Percentiles rank a stretch among this genome's conserved stretches.
Evolutionary conservation across 2,113 vertebrate genomes (phyloP).

Genomic region (Cynoglossus semilaevis): DNA sequence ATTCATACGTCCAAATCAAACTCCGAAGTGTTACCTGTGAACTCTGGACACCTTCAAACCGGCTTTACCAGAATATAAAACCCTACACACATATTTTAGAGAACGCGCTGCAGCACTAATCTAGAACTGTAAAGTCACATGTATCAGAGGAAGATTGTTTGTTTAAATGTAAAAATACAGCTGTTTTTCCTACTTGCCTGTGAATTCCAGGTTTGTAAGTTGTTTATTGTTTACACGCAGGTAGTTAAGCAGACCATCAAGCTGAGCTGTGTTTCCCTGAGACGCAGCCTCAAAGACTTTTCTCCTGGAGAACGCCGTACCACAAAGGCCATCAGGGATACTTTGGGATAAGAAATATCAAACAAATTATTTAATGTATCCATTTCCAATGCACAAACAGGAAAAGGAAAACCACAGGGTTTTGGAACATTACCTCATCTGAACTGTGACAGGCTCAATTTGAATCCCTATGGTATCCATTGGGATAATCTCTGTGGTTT

Average conservation of each 20-base stretch:
- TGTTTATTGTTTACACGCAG: conserved; percentile 74
- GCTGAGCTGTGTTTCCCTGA: conserved; percentile 70
- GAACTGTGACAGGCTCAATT: too few species aligned
- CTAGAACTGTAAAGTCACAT: not conserved
- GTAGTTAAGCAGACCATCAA: conserved; percentile 79
- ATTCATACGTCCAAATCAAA: too few species aligned
- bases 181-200: conserved; percentile 56
- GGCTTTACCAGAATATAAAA: not conserved
- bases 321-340: not conserved
- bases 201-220: conserved; percentile 84
- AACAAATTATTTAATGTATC: not conserved
- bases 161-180: not conserved
- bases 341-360: conserved; percentile 15
- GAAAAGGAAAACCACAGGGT: too few species aligned
- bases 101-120: not conserved
- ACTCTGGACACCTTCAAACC: not conserved
- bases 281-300: conserved; percentile 83
- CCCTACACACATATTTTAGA: not conserved
- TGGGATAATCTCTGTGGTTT: not conserved
- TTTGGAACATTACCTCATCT: too few species aligned
- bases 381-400: not conserved
- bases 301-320: conserved; percentile 34
- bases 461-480: conserved; percentile 32
- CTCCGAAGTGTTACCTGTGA: not conserved
- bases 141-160: not conserved